A percentile compares a stretch with the other conserved stretches of the same genome.
phyloP scores from a whole-genome alignment of 2,113 vertebrate species.

The Oreochromis aureus region DNA sequence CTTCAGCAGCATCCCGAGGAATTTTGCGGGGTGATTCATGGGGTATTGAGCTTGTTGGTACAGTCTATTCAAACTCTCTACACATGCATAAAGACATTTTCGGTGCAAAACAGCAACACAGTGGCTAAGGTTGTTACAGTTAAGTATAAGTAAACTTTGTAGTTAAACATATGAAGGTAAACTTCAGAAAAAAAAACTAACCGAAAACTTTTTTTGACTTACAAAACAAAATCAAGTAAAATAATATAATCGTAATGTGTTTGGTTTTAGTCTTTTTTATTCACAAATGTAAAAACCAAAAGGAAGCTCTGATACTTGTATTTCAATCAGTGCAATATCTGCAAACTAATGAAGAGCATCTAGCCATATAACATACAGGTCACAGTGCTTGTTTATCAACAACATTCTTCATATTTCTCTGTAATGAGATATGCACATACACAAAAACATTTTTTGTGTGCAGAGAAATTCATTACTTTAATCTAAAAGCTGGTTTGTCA shows the following conservation, averaged over 20 bases:
- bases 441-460: background rate
- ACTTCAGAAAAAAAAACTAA: accelerated
- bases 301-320: background rate
- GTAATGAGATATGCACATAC: background rate
- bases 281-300: background rate
- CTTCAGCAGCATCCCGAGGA: background rate
- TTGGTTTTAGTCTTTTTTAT: background rate
- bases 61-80: background rate
- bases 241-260: background rate
- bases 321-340: background rate
- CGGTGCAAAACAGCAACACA: background rate
- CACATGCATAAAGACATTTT: background rate
- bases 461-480: background rate
- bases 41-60: background rate
- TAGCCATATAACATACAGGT: accelerated
- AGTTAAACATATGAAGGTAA: background rate
- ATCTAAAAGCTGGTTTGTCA: background rate
- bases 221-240: background rate
- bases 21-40: background rate
- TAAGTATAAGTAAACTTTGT: background rate
- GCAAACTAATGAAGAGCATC: background rate
- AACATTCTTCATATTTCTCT: background rate
- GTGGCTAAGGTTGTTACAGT: background rate
- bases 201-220: background rate
- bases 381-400: background rate